Conservation (phyloP, 1,140 invertebrate species). For the Trichogramma pretiosum region DNA sequence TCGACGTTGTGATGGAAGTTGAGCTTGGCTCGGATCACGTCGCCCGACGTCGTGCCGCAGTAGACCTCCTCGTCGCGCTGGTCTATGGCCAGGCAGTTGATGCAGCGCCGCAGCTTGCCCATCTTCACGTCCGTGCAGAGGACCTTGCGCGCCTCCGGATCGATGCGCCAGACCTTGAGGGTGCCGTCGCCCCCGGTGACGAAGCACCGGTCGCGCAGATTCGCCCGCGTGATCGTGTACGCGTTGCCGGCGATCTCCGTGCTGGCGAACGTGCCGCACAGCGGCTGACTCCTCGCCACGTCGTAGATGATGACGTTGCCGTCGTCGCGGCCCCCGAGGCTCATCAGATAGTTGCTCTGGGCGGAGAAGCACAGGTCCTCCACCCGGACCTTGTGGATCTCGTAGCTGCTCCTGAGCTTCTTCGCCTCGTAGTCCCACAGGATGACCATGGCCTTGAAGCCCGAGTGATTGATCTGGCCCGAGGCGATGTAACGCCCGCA, state of each 20-base stretch:
- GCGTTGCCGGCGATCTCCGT: slow-evolving; percentile 60
- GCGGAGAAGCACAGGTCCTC: slow-evolving; percentile 73
- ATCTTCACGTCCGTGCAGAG: slow-evolving; percentile 61
- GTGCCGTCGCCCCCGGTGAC: slow-evolving; percentile 66
- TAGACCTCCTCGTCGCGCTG: slow-evolving; percentile 63
- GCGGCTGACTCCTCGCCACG: slow-evolving; percentile 51
- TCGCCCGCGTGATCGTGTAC: slow-evolving; percentile 48
- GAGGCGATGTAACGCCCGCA: slow-evolving; percentile 75
- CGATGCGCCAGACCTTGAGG: slow-evolving; percentile 67
- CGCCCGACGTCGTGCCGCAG: slow-evolving; percentile 76
- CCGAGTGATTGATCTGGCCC: slow-evolving; percentile 82
- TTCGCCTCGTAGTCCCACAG: slow-evolving; percentile 74
- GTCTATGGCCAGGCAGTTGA: slow-evolving; percentile 56
- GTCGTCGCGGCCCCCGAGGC: slow-evolving; percentile 81
- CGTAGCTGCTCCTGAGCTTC: slow-evolving; percentile 55
- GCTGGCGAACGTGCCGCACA: slow-evolving; percentile 58
- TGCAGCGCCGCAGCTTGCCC: slow-evolving; percentile 58
- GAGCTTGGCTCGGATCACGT: slow-evolving; percentile 53
- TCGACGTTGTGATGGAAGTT: slow-evolving; percentile 55
- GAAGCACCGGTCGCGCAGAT: slow-evolving; percentile 52
- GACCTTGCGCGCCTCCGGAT: slow-evolving; percentile 59
- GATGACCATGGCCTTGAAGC: slow-evolving; percentile 78
- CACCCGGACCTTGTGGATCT: slow-evolving; percentile 77
- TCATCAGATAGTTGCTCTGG: slow-evolving; percentile 71
- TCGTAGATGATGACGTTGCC: slow-evolving; percentile 72